Conservation (phyloP, 1,140 invertebrate species). For the Wasmannia auropunctata region DNA sequence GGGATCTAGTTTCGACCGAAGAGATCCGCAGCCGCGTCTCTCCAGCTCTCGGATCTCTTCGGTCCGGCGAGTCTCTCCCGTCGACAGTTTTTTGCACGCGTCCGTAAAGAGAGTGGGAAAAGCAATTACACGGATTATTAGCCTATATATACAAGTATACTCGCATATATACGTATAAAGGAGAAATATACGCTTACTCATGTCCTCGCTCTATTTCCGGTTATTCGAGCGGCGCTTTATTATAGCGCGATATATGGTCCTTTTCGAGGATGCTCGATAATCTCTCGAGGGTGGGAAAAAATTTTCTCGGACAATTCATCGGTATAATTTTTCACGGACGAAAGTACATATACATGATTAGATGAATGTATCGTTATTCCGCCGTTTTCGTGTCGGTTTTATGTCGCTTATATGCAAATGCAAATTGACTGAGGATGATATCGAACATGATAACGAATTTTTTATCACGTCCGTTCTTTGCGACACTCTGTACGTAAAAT, state of each 20-base stretch:
- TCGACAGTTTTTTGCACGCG: background rate
- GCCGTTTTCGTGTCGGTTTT: background rate
- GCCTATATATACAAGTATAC: background rate
- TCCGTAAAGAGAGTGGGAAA: background rate
- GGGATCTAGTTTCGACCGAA: background rate
- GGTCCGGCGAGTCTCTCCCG: background rate
- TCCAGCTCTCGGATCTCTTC: background rate
- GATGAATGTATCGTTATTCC: background rate
- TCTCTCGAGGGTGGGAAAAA: background rate
- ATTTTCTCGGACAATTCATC: background rate
- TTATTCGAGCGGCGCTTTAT: background rate
- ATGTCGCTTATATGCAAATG: background rate
- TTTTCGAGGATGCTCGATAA: background rate
- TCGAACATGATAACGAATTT: background rate
- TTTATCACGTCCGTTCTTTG: background rate
- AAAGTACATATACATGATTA: background rate
- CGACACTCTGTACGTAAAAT: background rate
- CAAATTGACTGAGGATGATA: background rate
- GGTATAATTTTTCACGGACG: background rate
- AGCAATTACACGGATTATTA: slow-evolving; percentile 11
- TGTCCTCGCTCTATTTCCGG: slow-evolving; percentile 10
- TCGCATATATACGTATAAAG: background rate
- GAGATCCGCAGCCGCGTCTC: background rate
- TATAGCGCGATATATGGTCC: background rate
- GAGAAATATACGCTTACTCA: background rate